Base-by-base conservation (phyloP, 2,888 invertebrate species). In the Nipponacmea schrenckii region DNA sequence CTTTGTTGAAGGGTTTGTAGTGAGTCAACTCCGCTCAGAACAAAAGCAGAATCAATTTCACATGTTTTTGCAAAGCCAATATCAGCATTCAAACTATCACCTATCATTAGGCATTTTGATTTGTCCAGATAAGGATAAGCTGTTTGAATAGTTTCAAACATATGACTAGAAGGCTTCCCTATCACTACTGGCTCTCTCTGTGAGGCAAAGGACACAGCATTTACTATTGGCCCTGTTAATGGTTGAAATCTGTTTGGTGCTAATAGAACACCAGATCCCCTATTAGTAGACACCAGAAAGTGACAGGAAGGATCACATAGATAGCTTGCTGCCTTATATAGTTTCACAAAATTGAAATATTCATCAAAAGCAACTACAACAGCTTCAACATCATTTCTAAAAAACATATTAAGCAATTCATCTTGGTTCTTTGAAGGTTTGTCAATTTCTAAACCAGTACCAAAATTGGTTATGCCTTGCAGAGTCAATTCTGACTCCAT, bases 281-380 rank as follows among this genome's bases (percentile, higher is more conserved):
- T 56, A 71, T 79, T 79, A 86, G 97, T 98, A 8, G 97, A 97
- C 0, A 94, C 97, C 70, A 98, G 91, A 85, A 96, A 98, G 63
- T 94, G 87, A 80, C 95, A 94, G 14, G 93, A 91, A 0, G 94
- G 93, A 82, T 95, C 91, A n/a, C 92, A 92, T 0, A 97, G 91
- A 88, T 98, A 98, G 62, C 94, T 94, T 2, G 95, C 94, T 0
- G 98, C 97, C 90, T 96, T 96, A 86, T 94, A 91, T 85, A 98
- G 91, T 90, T 98, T 98, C 0, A 94, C 93, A 87, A 94, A 97
- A 86, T 94, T 95, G 84, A 98, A 93, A 88, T 97, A 93, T 79
- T 94, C 93, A 90, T 98, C 98, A 87, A 96, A 97, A 2, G 97
- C 98, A 46, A 98, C 95, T 31, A 97, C 91, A 0, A 98, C 98